Percentiles rank a stretch among this genome's conserved stretches.
phyloP scores from a whole-genome alignment of 2,113 vertebrate genomes.

The Callopanchax toddi region DNA sequence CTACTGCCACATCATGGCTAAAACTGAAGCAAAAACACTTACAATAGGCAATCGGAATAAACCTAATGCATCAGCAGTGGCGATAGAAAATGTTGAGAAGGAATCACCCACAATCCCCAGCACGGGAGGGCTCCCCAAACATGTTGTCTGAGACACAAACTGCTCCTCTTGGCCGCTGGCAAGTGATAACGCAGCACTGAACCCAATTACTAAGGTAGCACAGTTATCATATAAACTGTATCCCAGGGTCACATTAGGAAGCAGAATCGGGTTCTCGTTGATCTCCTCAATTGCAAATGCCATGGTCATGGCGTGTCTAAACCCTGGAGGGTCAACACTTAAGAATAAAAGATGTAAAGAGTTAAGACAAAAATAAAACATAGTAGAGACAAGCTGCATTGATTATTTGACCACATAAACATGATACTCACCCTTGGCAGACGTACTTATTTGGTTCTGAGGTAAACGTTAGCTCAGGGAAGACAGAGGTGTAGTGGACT shows the following conservation, averaged over 20 bases:
- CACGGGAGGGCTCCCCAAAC: constrained; percentile 59
- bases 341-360: accelerated
- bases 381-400: too few species aligned
- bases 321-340: constrained; percentile 67
- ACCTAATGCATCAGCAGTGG: constrained; percentile 68
- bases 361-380: constrained; percentile 1
- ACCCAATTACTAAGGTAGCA: constrained; percentile 62
- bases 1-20: neutral
- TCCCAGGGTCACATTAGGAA: constrained; percentile 71
- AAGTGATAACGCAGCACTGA: constrained; percentile 64
- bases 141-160: constrained; percentile 34
- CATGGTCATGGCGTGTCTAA: constrained; percentile 70
- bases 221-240: constrained; percentile 76
- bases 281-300: constrained; percentile 74
- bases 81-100: constrained; percentile 69
- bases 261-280: constrained; percentile 64
- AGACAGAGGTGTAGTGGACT: constrained; percentile 53
- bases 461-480: constrained; percentile 57
- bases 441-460: constrained; percentile 51
- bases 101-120: constrained; percentile 73
- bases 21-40: constrained; percentile 21
- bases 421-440: constrained; percentile 33
- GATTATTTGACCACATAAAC: neutral
- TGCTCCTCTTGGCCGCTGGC: constrained; percentile 58
- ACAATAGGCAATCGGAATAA: constrained; percentile 71